These are phyloP conservation scores for Erythrocercus mccallii DNA, from an alignment of 2,113 vertebrate species.

Conservation along the genomic window DNA sequence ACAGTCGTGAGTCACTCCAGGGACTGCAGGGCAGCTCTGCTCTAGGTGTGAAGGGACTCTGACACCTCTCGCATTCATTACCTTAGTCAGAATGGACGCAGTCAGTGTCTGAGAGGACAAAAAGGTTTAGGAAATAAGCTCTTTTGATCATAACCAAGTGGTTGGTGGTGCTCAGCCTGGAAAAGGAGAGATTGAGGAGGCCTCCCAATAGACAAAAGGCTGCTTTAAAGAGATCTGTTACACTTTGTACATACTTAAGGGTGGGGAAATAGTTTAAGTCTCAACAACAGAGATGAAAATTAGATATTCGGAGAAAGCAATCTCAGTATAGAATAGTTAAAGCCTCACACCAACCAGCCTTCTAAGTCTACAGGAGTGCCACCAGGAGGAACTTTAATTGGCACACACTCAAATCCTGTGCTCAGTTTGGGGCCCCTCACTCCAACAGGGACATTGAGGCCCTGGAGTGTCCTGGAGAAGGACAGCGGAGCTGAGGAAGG, in stretches of 20 bases:
- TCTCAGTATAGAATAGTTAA: neutral
- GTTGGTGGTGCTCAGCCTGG: neutral
- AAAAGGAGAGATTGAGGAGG: neutral
- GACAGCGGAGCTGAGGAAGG: rapidly evolving
- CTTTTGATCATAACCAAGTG: neutral
- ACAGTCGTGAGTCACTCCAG: neutral
- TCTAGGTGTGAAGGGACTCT: too few relatives aligned
- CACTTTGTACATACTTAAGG: neutral
- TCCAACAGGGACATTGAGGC: neutral
- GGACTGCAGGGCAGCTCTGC: neutral
- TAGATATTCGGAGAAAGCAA: neutral
- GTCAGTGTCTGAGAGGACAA: neutral
- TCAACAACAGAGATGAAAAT: neutral
- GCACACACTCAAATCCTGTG: rapidly evolving
- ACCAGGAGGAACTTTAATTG: neutral
- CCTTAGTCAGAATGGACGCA: neutral
- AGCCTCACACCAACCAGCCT: neutral
- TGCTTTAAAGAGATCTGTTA: neutral
- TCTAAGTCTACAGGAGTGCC: neutral
- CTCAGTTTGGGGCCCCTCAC: neutral
- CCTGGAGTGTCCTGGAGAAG: neutral
- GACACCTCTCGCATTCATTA: neutral
- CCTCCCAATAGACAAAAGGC: neutral
- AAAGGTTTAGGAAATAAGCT: neutral
- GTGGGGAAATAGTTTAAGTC: neutral